phyloP scores from a whole-genome alignment of 2,797 vertebrate genomes.

The Argya squamiceps region DNA sequence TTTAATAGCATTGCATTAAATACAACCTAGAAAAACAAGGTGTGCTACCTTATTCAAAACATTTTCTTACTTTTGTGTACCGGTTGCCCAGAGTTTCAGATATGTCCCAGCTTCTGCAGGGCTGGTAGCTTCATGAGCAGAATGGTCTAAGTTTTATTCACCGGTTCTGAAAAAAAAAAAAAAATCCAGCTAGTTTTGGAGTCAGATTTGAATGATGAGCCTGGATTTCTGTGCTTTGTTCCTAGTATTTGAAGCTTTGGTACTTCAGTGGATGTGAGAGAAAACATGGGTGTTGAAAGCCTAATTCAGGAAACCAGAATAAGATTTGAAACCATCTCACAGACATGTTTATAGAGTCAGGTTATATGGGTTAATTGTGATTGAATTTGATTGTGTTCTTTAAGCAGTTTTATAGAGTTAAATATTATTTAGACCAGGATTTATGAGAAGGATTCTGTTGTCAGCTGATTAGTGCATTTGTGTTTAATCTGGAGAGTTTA shows the following conservation, averaged over 20 bases:
- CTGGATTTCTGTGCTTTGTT: background rate
- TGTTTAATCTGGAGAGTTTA: background rate
- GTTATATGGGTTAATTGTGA: background rate
- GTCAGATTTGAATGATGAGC: background rate
- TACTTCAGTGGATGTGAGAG: background rate
- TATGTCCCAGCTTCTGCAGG: background rate
- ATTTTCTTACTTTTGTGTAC: background rate
- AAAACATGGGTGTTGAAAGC: background rate
- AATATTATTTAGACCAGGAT: background rate
- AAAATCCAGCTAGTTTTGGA: accelerated
- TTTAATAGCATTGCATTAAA: background rate
- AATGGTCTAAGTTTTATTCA: background rate
- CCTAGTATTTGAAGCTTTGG: background rate
- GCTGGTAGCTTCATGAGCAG: background rate
- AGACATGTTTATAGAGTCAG: background rate
- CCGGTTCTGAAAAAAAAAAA: background rate
- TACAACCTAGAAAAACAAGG: background rate
- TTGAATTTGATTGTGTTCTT: background rate
- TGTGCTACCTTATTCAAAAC: background rate
- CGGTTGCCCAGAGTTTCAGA: background rate
- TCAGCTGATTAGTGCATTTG: background rate
- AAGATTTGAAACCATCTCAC: background rate
- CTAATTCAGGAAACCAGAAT: background rate
- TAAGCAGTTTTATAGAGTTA: background rate
- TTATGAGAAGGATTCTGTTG: background rate